These are phyloP conservation scores for Mnemiopsis leidyi DNA, from an alignment of 37 sponge, comb jelly and placozoan species.

Conservation along the genomic window DNA sequence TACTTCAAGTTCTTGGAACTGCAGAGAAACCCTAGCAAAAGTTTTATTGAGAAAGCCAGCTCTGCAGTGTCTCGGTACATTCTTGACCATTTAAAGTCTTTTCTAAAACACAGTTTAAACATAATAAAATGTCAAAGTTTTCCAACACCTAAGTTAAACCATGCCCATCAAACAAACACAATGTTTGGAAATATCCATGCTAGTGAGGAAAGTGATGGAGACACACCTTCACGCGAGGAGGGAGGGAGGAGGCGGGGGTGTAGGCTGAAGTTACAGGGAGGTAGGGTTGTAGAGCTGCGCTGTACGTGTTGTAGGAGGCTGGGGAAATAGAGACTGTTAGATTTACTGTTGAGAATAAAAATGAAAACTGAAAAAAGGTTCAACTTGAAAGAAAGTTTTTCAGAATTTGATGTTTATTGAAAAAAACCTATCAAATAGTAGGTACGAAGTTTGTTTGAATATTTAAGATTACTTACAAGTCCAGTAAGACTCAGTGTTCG, in stretches of 20 bases:
- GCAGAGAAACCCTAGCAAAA: no score
- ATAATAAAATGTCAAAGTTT: no score
- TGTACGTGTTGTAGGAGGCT: constrained; percentile 64
- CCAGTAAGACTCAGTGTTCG: constrained; percentile 43
- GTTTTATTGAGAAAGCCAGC: no score
- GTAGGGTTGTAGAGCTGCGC: constrained; percentile 60
- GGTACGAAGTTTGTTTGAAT: no score
- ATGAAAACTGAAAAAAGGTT: not conserved
- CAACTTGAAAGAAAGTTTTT: no score
- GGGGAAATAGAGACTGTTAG: not conserved
- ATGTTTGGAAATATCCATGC: not conserved
- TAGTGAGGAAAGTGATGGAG: not conserved
- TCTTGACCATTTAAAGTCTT: no score
- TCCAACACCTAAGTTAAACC: no score
- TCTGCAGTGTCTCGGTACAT: no score
- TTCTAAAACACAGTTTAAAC: no score
- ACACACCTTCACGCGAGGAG: not conserved
- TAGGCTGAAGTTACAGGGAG: constrained; percentile 59
- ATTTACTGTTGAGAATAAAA: not conserved
- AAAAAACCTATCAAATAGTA: no score
- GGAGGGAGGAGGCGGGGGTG: not conserved
- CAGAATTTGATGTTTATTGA: no score
- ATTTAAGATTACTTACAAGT: constrained; percentile 59
- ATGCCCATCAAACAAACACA: no score
- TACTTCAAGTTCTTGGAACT: not conserved